Evolutionary conservation across 2,113 vertebrate genomes (phyloP).

Genomic region (Xiphophorus hellerii): DNA sequence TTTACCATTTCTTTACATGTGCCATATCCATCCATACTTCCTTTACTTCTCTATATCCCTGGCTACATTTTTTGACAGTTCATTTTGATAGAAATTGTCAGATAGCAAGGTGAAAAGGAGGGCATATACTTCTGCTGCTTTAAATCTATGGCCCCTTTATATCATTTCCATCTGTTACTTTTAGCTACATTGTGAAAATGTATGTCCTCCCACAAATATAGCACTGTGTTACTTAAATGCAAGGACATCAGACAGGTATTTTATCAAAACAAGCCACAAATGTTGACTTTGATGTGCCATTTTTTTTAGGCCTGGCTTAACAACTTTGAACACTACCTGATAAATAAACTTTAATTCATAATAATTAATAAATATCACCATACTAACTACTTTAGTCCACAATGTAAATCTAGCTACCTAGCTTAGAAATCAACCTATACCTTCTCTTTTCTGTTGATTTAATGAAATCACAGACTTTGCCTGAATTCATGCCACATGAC

Average conservation of each 20-base stretch:
- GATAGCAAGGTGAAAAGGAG: conserved; percentile 56
- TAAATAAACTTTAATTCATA: too few species aligned
- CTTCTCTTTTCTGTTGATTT: too few species aligned
- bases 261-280: neutral
- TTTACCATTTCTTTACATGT: neutral
- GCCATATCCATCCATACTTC: neutral
- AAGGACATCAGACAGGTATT: conserved; percentile 12
- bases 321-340: too few species aligned
- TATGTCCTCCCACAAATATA: conserved; percentile 33
- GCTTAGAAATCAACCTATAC: too few species aligned
- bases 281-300: neutral
- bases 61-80: conserved; percentile 38
- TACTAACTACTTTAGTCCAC: too few species aligned
- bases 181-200: conserved; percentile 36
- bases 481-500: too few species aligned
- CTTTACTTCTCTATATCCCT: conserved; percentile 3
- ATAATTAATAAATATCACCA: too few species aligned
- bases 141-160: conserved; percentile 34
- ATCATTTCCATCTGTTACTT: conserved; percentile 52
- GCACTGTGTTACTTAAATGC: conserved; percentile 4
- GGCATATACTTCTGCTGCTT: conserved; percentile 32
- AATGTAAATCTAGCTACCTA: too few species aligned
- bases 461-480: too few species aligned
- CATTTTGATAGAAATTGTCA: conserved; percentile 26
- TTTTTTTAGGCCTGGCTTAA: neutral